These are phyloP conservation scores for Melanerpes aurifrons DNA, from an alignment of 2,113 vertebrate species.

Conservation along the genomic window DNA sequence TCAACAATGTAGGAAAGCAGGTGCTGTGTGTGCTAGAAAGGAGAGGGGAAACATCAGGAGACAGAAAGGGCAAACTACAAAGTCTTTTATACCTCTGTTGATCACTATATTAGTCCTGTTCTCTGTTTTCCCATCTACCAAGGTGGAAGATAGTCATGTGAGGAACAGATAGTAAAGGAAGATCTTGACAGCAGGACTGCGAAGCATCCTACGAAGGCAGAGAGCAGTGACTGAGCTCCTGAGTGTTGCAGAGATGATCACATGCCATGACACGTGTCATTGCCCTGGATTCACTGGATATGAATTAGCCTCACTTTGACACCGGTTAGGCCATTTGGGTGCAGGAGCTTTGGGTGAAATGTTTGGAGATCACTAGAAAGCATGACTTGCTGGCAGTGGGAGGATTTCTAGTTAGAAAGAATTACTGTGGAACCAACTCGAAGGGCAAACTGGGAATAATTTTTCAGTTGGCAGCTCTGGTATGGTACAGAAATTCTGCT, in stretches of 20 bases:
- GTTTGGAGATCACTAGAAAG: neutral
- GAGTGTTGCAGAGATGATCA: neutral
- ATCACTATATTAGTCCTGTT: neutral
- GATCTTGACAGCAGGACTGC: neutral
- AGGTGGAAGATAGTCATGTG: neutral
- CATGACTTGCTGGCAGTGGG: rapidly evolving
- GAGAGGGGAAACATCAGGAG: neutral
- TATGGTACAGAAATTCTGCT: neutral
- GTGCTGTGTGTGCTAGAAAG: neutral
- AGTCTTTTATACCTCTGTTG: neutral
- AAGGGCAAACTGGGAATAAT: neutral
- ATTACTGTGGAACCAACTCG: neutral
- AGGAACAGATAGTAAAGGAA: neutral
- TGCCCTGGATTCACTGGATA: neutral
- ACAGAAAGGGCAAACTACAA: neutral
- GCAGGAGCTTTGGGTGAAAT: neutral
- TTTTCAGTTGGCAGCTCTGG: neutral
- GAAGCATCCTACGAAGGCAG: neutral
- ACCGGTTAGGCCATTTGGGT: neutral
- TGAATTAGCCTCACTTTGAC: neutral
- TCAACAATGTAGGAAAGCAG: neutral
- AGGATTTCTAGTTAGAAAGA: neutral
- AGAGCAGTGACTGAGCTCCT: neutral
- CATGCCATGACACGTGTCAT: neutral
- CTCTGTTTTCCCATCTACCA: neutral